Evolutionary conservation across 1,140 invertebrate genomes (phyloP), one percentile per base, ranked within the genome.

Genomic region (Aporrectodea caliginosa): DNA sequence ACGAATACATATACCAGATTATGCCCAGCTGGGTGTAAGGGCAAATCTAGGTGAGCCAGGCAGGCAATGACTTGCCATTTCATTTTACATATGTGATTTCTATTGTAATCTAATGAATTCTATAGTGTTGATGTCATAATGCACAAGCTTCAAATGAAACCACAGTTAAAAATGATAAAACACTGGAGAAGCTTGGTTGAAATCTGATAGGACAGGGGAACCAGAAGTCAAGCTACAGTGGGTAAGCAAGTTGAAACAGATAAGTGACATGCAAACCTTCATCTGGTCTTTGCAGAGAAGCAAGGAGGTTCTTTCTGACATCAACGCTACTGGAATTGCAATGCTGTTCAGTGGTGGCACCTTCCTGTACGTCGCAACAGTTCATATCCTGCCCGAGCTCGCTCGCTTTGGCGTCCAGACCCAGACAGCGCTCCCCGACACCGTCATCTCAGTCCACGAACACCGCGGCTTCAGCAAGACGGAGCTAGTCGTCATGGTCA

Each of bases 291-390:
- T 85, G 35, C 84, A 90, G 89, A 84, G 85, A 85, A 87, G 84
- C 80, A 85, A 88, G 81, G 84, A 86, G 76, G 80, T 83, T 0
- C 84, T 97, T 0, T 93, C 92, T 82, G 93, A 93, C 33, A 91
- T 96, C 14, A 96, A 97, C 89, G 94, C 95, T 1, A 99, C 93
- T 87, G 96, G 95, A 70, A 92, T 98, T 69, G 96, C 97, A 22
- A 98, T 99, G 96, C 88, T 99, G 29, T 99, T 99, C 88, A 98
- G 96, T 81, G 98, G 96, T 0, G 98, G 98, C 0, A 99, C 98
- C 71, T 99, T 99, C 89, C 90, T 99, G 6, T 99, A 99, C 86
- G 98, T 99, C 2, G 95, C 98, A 0, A 98, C 98, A 0, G 97
- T 99, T 0, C 98, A 99, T 88, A 96, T 99, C 1, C 87, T 99